phyloP scores from a whole-genome alignment of 2,113 vertebrate species.

The Erythrocercus mccallii region DNA sequence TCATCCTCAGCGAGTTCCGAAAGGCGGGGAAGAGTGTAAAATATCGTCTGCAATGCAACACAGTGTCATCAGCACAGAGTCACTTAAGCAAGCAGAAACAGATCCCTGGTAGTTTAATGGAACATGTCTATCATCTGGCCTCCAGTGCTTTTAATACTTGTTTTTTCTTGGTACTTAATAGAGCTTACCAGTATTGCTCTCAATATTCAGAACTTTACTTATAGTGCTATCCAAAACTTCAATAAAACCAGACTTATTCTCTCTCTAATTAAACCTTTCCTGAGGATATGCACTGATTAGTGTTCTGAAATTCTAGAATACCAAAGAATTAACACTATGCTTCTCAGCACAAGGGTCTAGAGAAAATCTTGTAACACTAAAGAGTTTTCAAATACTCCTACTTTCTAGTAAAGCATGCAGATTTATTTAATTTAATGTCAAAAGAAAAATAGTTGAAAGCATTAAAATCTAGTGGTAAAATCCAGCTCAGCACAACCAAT shows the following conservation, averaged over 20 bases:
- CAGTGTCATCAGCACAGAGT: neutral
- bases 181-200: neutral
- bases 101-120: neutral
- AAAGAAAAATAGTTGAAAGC: neutral
- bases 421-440: neutral
- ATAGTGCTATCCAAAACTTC: neutral
- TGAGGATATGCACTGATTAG: neutral
- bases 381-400: neutral
- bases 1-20: conserved; percentile 90
- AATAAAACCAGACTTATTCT: neutral
- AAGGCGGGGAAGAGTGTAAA: conserved; percentile 85
- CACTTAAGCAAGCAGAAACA: neutral
- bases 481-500: neutral
- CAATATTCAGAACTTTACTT: neutral
- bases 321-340: neutral
- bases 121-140: neutral
- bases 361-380: neutral
- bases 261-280: neutral
- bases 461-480: neutral
- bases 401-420: neutral
- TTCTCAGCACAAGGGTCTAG: neutral
- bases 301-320: neutral
- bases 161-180: neutral
- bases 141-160: neutral
- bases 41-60: conserved; percentile 81